Base-by-base conservation (phyloP, 2,797 vertebrate genomes). In the Tragopan temminckii region DNA sequence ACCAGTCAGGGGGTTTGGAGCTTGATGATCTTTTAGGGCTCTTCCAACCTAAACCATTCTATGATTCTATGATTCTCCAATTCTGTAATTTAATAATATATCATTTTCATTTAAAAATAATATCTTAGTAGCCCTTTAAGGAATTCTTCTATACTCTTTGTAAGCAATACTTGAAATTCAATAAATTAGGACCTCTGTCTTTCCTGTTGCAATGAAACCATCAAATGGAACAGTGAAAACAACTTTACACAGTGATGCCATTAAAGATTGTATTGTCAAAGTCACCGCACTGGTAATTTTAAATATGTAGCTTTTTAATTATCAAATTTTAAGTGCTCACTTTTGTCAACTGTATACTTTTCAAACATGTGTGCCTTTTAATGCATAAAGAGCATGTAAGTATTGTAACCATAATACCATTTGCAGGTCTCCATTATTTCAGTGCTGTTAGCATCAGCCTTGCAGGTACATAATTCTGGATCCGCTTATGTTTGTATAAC, bases 401-500 rank as follows among this genome's bases (percentile, higher is more conserved):
- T 46, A 25, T 38, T 46, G 55, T 55, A 13, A 23, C 5, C 8
- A 42, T 18, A 38, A 36, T 29, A 38, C 1, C 6, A 15, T 64
- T 87, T 84, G 8, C 23, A 77, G 46, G 5, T 24, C n/a, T 27
- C 46, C 48, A 45, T 9, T 12, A 8, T 58, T 85, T 61, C 55
- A n/a, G 3, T 17, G 50, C 11, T 15, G 23, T 36, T 53, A 76
- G 36, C 33, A 76, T 91, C 23, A 66, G 4, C 40, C 11, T 24
- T 17, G 23, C 25, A 18, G 5, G 70, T 52, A 21, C 31, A n/a
- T 1, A 5, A 33, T 36, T 50, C 8, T 66, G 88, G n/a, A 43
- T 74, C 79, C 25, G 5, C 36, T 70, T 31, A 8, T 76, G 36
- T 91, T 96, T 93, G 48, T 52, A 38, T 42, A 95, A 70, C 10